Base-by-base conservation (phyloP, 2,888 invertebrate genomes). In the Ariolimax columbianus region DNA sequence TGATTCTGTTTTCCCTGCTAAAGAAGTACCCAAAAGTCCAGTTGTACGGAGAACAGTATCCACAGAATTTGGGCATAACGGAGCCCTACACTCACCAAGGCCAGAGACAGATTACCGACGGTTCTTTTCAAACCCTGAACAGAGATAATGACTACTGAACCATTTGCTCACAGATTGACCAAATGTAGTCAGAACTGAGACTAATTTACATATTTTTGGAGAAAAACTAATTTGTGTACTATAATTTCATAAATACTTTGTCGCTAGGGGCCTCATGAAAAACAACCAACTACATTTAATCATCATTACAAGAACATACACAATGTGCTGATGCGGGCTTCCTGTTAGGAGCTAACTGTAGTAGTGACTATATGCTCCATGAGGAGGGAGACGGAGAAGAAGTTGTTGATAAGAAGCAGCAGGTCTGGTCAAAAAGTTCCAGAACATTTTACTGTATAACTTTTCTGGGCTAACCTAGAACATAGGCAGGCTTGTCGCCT, bases 1-100 rank as follows among this genome's bases (percentile, higher is more conserved):
- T 55, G 92, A 92, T 38, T 90, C 90, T n/a, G 78, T 91, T 14
- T 86, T 91, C 30, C 82, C 78, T 23, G 55, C 36, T 11, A 85
- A 85, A 79, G 40, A 73, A 11, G 72, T 68, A 36, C 75, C 66
- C 1, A 77, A 14, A 26, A 81, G 81, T 72, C 81, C 77, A 17
- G 77, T 81, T 33, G 85, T 85, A 17, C 80, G 81, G 7, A 80
- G 85, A 75, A 73, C 85, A 33, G 33, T 81, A n/a, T 85, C 85
- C n/a, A 81, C 85, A 38, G 85, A 85, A 51, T 59, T 73, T 23
- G 75, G 66, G 36, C 43, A 11, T 17, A 59, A 1, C 11, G 63
- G 79, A 36, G 19, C 9, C 43, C 3, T 30, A 11, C 78, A 43
- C 4, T 72, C 43, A n/a, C 40, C 79, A 26, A 38, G 73, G 6